Percentiles rank a stretch among this genome's conserved stretches.
These are phyloP conservation scores for Idris sp. DNA, from an alignment of 1,140 invertebrate species.

Conservation along the genomic window DNA sequence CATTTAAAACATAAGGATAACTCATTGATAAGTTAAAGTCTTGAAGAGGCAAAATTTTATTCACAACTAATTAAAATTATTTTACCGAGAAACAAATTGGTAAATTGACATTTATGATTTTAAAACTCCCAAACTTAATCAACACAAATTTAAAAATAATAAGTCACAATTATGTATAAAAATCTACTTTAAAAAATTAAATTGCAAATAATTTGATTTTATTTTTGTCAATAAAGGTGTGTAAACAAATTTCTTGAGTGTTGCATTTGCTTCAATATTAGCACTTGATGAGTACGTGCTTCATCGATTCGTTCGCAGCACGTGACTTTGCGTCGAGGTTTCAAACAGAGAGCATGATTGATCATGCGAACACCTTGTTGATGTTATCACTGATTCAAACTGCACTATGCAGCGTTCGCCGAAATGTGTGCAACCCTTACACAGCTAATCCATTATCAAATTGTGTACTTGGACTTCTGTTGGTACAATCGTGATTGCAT, in stretches of 20 bases:
- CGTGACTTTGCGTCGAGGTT: slow-evolving; percentile 56
- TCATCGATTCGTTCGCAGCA: slow-evolving; percentile 43
- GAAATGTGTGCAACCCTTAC: slow-evolving; percentile 69
- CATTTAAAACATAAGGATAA: too few relatives aligned
- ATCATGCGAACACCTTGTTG: slow-evolving; percentile 70
- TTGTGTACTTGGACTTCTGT: slow-evolving; percentile 71
- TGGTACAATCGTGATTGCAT: slow-evolving; percentile 64
- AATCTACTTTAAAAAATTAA: too few relatives aligned
- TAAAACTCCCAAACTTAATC: too few relatives aligned
- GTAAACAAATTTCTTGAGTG: slow-evolving; percentile 59
- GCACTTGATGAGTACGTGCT: slow-evolving; percentile 55
- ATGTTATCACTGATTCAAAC: slow-evolving; percentile 71
- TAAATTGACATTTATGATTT: too few relatives aligned
- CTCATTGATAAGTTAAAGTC: too few relatives aligned
- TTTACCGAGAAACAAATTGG: too few relatives aligned
- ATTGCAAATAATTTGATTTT: too few relatives aligned
- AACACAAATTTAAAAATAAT: too few relatives aligned
- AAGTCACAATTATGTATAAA: too few relatives aligned
- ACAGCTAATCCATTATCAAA: slow-evolving; percentile 75
- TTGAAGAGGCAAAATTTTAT: too few relatives aligned
- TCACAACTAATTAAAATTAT: too few relatives aligned
- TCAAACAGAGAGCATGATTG: slow-evolving; percentile 68
- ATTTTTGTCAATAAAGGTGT: slow-evolving; percentile 19
- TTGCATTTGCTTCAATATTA: slow-evolving; percentile 62
- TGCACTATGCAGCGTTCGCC: slow-evolving; percentile 56